Base-by-base conservation (phyloP, 2,888 invertebrate genomes). In the Pycnomerus fuliginosus region DNA sequence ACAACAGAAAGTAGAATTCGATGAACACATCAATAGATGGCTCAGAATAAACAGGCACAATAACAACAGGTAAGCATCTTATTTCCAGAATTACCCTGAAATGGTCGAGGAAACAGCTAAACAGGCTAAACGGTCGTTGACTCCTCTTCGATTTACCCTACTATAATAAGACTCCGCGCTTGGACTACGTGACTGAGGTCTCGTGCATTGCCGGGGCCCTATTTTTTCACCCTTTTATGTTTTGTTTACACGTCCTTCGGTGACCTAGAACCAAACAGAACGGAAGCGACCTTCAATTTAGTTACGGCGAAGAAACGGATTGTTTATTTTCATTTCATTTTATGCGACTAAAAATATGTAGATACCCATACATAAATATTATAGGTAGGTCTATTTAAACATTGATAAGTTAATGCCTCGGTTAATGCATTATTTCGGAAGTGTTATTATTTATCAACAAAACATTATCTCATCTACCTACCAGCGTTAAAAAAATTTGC, bases 31-130 rank as follows among this genome's bases (percentile, higher is more conserved):
- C 2, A 56, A 56, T 16, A 65, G 62, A 55, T 72, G 70, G 70
- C 56, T 61, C 30, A 55, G 62, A 47, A 53, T 66, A 36, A 68
- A 68, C 52, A 65, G 61, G 45, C 66, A 70, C 39, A 70, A 66
- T 48, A 72, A 71, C 50, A 65, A 68, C 43, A 66, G 71, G 71
- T 72, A 56, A 55, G 60, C 53, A 17, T 16, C 1, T 3, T 8
- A n/a, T 2, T 3, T 7, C n/a, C 13, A 11, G 11, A 15, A 8
- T 11, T n/a, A 28, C 8, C 16, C 4, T 15, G 12, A 41, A 28
- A 30, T 16, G 25, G 16, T 16, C n/a, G 25, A 23, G 1, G 16
- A 35, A 35, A 23, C 5, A 5, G 20, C 5, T 5, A 20, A 20
- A 20, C 20, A 20, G 20, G 5, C 14, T 14, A 11, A 32, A 36